Percentiles rank a stretch among this genome's conserved stretches.
Conservation (phyloP, 2,113 vertebrate species). For the Arvicanthis niloticus region DNA sequence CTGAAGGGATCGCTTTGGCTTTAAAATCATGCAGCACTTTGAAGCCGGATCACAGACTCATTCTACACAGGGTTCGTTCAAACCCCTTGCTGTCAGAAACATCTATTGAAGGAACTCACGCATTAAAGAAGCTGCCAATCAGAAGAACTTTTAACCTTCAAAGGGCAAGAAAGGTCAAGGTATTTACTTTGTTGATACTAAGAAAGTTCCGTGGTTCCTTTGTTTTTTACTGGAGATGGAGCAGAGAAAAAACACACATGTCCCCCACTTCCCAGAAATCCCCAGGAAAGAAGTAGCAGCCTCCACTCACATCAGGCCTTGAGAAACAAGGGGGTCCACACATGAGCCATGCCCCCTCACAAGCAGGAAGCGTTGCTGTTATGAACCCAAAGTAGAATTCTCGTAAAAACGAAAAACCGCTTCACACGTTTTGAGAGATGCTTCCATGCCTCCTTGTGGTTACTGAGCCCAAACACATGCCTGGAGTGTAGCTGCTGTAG, state of each 20-base stretch:
- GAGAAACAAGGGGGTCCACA: not conserved
- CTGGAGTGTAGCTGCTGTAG: constrained; percentile 67
- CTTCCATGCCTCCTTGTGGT: constrained; percentile 84
- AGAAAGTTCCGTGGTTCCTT: not conserved
- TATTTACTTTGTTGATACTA: not conserved
- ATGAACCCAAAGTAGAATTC: constrained; percentile 13
- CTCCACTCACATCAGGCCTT: constrained; percentile 29
- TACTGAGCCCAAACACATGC: constrained; percentile 81
- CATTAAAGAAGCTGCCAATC: constrained; percentile 31
- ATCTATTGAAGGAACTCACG: constrained; percentile 9
- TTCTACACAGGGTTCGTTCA: constrained; percentile 51
- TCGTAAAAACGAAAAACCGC: constrained; percentile 53
- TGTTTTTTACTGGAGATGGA: not conserved
- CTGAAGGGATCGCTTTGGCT: not conserved
- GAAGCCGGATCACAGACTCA: constrained; percentile 3
- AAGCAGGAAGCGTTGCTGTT: constrained; percentile 28
- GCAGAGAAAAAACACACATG: not conserved
- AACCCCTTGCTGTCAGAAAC: not conserved
- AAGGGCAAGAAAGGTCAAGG: not conserved
- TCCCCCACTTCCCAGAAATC: not conserved
- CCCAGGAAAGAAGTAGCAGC: not conserved
- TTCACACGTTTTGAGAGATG: constrained; percentile 78
- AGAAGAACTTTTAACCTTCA: constrained; percentile 52
- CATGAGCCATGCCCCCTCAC: not conserved
- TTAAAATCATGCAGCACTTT: constrained; percentile 31